Conservation (phyloP, 2,888 invertebrate genomes). For the Aphodius sticticus region DNA sequence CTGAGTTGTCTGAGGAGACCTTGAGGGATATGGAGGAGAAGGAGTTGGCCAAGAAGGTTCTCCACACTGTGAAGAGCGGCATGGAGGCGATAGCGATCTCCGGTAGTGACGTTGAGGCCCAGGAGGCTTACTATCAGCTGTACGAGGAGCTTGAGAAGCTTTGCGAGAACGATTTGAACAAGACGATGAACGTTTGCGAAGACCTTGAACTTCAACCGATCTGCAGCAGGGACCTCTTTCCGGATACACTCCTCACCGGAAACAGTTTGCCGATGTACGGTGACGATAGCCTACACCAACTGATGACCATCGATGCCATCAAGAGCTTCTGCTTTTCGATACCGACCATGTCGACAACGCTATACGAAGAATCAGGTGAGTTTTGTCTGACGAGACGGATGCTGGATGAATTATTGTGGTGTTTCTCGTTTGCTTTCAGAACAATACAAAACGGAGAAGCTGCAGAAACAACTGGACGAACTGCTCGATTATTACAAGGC, state of each 20-base stretch:
- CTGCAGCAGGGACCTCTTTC: constrained; percentile 13
- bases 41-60: constrained; percentile 29
- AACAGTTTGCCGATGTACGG: not conserved
- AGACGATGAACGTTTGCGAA: constrained; percentile 11
- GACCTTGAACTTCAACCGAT: not conserved
- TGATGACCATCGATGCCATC: constrained; percentile 34
- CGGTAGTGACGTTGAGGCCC: constrained; percentile 7
- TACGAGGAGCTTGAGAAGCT: constrained; percentile 30
- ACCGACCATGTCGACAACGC: constrained; percentile 22
- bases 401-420: not conserved
- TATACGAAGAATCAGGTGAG: constrained; percentile 37
- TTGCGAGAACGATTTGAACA: constrained; percentile 30
- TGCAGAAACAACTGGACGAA: constrained; percentile 36
- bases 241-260: constrained; percentile 4
- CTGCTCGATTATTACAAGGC: constrained; percentile 33
- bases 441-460: constrained; percentile 34
- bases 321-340: constrained; percentile 33
- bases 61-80: constrained; percentile 28
- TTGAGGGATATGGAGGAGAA: constrained; percentile 29
- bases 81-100: constrained; percentile 17
- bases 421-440: constrained; percentile 33
- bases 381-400: not conserved
- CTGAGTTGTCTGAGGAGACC: constrained; percentile 23
- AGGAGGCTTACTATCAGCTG: constrained; percentile 27
- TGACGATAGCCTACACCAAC: constrained; percentile 8